Conservation (phyloP, 1,140 invertebrate species). For the Eupeodes corollae region DNA sequence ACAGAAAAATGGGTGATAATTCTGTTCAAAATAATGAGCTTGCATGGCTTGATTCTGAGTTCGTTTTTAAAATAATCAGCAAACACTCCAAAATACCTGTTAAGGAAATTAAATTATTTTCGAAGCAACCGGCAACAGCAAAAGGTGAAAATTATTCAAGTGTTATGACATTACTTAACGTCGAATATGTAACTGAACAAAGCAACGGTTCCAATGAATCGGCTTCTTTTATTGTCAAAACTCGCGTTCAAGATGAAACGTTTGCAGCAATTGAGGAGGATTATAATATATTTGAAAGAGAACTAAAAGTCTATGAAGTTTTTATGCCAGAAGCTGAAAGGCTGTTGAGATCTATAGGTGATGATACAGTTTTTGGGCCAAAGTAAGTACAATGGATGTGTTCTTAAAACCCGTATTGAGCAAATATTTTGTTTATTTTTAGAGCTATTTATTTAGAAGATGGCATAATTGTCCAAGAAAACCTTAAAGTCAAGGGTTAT, state of each 20-base stretch:
- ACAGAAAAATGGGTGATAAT: too few species aligned
- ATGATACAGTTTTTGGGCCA: constrained; percentile 8
- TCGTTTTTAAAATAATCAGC: constrained; percentile 6
- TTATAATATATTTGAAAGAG: constrained; percentile 7
- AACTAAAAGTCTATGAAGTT: constrained; percentile 5
- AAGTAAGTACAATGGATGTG: constrained; percentile 3
- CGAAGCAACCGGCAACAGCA: constrained; percentile 4
- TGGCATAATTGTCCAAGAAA: constrained; percentile 41
- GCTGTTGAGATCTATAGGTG: constrained; percentile 3
- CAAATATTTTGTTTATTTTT: not conserved
- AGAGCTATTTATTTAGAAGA: constrained; percentile 16
- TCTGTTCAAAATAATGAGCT: constrained; percentile 1
- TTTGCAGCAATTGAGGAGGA: constrained; percentile 5
- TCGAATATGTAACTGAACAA: constrained; percentile 5
- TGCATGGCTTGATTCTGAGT: constrained; percentile 3
- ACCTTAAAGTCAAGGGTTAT: constrained; percentile 41
- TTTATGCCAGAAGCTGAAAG: constrained; percentile 2
- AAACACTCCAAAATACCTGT: not conserved
- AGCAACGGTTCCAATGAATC: not conserved
- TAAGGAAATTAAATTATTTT: not conserved
- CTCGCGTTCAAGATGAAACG: constrained; percentile 4
- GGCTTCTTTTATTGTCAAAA: constrained; percentile 7
- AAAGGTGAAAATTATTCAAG: constrained; percentile 12
- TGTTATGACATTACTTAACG: constrained; percentile 1
- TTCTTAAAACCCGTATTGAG: too few species aligned